phyloP scores from a whole-genome alignment of 2,113 vertebrate genomes.

The Xenopus laevis region DNA sequence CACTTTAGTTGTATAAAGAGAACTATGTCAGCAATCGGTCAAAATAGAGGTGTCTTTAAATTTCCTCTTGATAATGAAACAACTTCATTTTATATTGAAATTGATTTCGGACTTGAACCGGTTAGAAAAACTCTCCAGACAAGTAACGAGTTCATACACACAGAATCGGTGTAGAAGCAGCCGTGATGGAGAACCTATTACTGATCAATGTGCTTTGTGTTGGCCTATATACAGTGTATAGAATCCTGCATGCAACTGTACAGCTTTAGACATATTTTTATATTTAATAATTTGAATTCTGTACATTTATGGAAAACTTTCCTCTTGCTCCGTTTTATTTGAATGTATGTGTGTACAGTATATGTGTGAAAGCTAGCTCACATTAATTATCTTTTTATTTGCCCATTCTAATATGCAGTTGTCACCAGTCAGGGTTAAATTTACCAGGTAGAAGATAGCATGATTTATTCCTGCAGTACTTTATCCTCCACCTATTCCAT shows the following conservation, averaged over 20 bases:
- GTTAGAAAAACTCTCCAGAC: neutral
- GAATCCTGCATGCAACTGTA: conserved; percentile 1
- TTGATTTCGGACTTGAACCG: neutral
- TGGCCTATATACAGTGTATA: neutral
- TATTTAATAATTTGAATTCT: neutral
- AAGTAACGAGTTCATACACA: neutral
- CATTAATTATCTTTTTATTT: neutral
- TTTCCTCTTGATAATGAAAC: neutral
- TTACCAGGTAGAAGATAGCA: too few relatives aligned
- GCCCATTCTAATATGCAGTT: neutral
- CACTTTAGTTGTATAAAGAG: neutral
- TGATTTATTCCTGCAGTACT: too few relatives aligned
- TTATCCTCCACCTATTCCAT: too few relatives aligned
- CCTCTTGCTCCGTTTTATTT: neutral
- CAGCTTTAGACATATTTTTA: conserved; percentile 11
- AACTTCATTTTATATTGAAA: neutral
- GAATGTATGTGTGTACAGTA: neutral
- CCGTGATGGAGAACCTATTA: too few relatives aligned
- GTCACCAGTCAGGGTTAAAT: neutral
- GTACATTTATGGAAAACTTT: neutral
- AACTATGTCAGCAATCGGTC: too few relatives aligned
- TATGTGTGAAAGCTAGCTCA: neutral
- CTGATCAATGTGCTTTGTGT: neutral
- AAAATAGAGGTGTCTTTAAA: neutral
- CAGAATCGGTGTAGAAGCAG: too few relatives aligned